Evolutionary conservation across 2,113 vertebrate species (phyloP).

Genomic region (Arizona elegans): DNA sequence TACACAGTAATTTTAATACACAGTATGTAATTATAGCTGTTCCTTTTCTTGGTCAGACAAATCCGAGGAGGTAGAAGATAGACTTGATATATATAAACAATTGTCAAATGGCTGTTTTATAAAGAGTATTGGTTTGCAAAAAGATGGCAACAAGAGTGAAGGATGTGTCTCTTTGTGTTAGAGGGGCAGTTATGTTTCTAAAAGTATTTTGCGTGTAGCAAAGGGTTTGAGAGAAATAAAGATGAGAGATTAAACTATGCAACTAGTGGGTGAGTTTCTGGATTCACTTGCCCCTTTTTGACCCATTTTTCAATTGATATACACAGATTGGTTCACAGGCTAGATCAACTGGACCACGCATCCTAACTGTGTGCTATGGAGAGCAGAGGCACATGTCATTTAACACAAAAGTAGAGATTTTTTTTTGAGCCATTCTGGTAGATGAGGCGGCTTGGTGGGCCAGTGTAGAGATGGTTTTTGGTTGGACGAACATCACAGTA

Average conservation of each 20-base stretch:
- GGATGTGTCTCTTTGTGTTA: background rate
- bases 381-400: background rate
- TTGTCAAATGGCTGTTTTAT: background rate
- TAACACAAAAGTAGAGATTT: background rate
- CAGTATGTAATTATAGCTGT: background rate
- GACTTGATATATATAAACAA: background rate
- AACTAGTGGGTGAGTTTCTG: background rate
- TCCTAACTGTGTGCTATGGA: background rate
- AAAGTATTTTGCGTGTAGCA: background rate
- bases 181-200: background rate
- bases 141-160: background rate
- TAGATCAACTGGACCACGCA: background rate
- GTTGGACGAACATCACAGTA: background rate
- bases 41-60: background rate
- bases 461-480: background rate
- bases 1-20: background rate
- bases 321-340: background rate
- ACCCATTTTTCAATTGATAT: background rate
- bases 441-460: background rate
- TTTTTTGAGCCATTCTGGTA: background rate
- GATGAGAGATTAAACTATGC: background rate
- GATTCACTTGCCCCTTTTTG: background rate
- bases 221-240: background rate
- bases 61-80: background rate
- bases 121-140: background rate